Percentiles rank a stretch among this genome's conserved stretches.
These are phyloP conservation scores for Chalcosyrphus nemorum DNA, from an alignment of 2,888 invertebrate genomes.

Conservation along the genomic window DNA sequence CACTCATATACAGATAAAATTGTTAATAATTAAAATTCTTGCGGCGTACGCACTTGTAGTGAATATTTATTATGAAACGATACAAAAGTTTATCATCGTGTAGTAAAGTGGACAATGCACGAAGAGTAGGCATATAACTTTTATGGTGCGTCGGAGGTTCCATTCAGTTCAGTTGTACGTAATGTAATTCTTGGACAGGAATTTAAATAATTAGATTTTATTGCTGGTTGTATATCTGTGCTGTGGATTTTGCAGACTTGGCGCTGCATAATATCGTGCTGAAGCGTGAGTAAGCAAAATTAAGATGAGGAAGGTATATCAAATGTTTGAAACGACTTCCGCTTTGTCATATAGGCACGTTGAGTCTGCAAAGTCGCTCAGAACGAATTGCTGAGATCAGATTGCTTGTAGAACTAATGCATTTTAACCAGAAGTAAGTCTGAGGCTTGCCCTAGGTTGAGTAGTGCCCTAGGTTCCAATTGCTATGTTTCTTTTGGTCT, in stretches of 20 bases:
- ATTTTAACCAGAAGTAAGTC: too few species aligned
- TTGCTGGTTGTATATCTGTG: neutral
- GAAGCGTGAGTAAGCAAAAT: neutral
- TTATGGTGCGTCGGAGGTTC: neutral
- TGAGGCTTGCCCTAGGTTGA: too few species aligned
- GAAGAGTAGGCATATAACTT: neutral
- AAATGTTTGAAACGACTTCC: constrained; percentile 5
- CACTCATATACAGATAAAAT: neutral
- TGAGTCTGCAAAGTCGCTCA: too few species aligned
- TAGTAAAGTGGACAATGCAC: constrained; percentile 13
- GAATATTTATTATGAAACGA: constrained; percentile 52
- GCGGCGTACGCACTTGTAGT: constrained; percentile 37
- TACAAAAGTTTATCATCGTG: constrained; percentile 8
- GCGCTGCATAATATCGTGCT: neutral
- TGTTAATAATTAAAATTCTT: constrained; percentile 44
- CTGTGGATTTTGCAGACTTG: constrained; percentile 13
- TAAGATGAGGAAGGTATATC: neutral
- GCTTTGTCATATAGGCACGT: too few species aligned
- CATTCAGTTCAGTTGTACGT: constrained; percentile 28
- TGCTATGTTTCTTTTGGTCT: too few species aligned
- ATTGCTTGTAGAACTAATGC: too few species aligned
- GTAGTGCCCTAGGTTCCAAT: too few species aligned
- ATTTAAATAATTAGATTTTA: constrained; percentile 45
- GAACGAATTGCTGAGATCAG: too few species aligned
- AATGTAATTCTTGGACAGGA: constrained; percentile 21